Percentiles rank a stretch among this genome's conserved stretches.
phyloP scores from a whole-genome alignment of 2,113 vertebrate genomes.

The Emydura subglobosa region DNA sequence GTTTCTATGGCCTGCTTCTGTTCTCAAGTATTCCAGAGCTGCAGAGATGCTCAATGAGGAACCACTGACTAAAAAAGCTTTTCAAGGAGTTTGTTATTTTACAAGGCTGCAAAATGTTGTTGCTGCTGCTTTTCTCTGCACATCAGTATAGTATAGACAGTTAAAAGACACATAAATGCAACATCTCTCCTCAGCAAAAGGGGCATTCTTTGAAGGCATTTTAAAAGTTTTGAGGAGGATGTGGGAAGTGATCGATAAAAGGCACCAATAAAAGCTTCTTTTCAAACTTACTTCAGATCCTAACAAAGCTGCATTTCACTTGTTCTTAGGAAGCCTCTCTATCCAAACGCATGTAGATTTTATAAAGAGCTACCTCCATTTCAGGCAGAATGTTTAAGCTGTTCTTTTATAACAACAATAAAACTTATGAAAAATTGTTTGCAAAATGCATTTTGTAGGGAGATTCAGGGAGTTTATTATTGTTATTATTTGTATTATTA shows the following conservation, averaged over 20 bases:
- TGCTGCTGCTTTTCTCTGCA: neutral
- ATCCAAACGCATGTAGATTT: constrained; percentile 32
- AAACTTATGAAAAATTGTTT: constrained; percentile 46
- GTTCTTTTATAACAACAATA: constrained; percentile 39
- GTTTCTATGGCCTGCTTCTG: neutral
- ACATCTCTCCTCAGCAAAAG: neutral
- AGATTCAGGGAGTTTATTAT: neutral
- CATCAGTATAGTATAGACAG: neutral
- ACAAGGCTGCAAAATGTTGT: constrained; percentile 19
- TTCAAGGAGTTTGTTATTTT: constrained; percentile 21
- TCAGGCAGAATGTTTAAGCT: neutral
- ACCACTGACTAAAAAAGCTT: neutral
- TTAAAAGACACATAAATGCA: constrained; percentile 30
- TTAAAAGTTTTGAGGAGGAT: constrained; percentile 39
- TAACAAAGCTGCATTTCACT: constrained; percentile 8
- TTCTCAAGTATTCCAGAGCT: neutral
- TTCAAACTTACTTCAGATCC: constrained; percentile 9
- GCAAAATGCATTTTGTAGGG: constrained; percentile 30
- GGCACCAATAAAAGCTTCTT: neutral
- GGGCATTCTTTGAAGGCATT: constrained; percentile 1
- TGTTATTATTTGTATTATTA: neutral
- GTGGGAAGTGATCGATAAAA: constrained; percentile 39
- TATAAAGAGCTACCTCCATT: constrained; percentile 34
- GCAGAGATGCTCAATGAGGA: neutral
- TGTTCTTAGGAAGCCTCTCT: constrained; percentile 23